These are phyloP conservation scores for Thecophora atra DNA, from an alignment of 2,888 invertebrate genomes.

Conservation along the genomic window DNA sequence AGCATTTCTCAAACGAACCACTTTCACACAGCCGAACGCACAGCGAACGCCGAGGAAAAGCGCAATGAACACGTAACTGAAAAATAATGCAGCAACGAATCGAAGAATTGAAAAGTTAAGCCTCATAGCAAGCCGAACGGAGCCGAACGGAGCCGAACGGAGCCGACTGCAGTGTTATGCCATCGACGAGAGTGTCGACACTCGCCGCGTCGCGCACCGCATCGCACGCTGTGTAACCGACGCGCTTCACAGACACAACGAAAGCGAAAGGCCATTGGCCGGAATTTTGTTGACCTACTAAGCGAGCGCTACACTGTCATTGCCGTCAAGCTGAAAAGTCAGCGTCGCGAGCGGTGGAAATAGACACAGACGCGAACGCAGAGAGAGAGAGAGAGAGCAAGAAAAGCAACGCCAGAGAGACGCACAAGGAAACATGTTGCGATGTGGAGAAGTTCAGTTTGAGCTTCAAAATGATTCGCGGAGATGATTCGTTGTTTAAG, in stretches of 20 bases:
- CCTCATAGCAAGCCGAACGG: no score
- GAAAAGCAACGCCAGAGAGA: not conserved
- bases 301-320: constrained; percentile 62
- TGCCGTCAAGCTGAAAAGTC: constrained; percentile 59
- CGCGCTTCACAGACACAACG: constrained; percentile 57
- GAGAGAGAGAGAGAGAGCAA: constrained; percentile 4
- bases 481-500: not conserved
- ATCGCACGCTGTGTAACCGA: constrained; percentile 52
- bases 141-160: constrained; percentile 5
- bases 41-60: constrained; percentile 15
- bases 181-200: constrained; percentile 46
- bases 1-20: constrained; percentile 16
- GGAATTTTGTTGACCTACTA: constrained; percentile 68
- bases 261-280: constrained; percentile 68
- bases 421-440: not conserved
- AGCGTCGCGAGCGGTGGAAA: constrained; percentile 40
- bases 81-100: constrained; percentile 14
- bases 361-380: not conserved
- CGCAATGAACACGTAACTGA: constrained; percentile 27
- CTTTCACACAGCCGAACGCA: constrained; percentile 18
- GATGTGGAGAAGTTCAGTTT: not conserved
- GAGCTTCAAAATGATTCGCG: not conserved
- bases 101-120: constrained; percentile 1
- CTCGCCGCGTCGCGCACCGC: constrained; percentile 21
- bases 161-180: constrained; percentile 50